Evolutionary conservation across 2,113 vertebrate species (phyloP).

Genomic region (Scartelaos histophorus): DNA sequence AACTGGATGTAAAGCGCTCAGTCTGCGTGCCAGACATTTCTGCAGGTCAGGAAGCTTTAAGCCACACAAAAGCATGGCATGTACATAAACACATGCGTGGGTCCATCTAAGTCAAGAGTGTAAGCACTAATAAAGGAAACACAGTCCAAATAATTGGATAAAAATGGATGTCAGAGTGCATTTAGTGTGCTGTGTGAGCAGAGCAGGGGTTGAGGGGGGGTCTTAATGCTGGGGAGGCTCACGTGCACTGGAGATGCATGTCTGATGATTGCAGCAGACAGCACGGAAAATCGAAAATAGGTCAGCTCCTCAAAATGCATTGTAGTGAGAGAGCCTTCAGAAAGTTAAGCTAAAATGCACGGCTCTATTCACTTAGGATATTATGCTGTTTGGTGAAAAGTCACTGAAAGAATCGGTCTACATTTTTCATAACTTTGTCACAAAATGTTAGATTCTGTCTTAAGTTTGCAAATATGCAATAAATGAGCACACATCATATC

Average conservation of each 20-base stretch:
- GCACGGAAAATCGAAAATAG: constrained; percentile 75
- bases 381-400: constrained; percentile 40
- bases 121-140: constrained; percentile 33
- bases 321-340: constrained; percentile 55
- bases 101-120: constrained; percentile 6
- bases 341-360: constrained; percentile 42
- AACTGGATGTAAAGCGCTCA: not conserved
- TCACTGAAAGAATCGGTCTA: not conserved
- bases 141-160: constrained; percentile 51
- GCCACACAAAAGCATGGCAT: not conserved
- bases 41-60: constrained; percentile 23
- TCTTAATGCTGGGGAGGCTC: constrained; percentile 53
- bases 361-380: constrained; percentile 52
- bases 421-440: not conserved
- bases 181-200: constrained; percentile 38
- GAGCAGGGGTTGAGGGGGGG: constrained; percentile 12
- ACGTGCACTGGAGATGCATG: constrained; percentile 63
- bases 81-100: constrained; percentile 14
- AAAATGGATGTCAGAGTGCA: constrained; percentile 49
- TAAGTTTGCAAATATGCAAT: too few relatives aligned
- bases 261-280: constrained; percentile 72
- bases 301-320: constrained; percentile 71
- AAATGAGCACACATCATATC: too few relatives aligned
- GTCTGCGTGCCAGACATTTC: constrained; percentile 27
- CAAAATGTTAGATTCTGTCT: not conserved